Percentiles rank a stretch among this genome's conserved stretches.
Conservation (phyloP, 2,888 invertebrate species). For the Tetropium fuscum region DNA sequence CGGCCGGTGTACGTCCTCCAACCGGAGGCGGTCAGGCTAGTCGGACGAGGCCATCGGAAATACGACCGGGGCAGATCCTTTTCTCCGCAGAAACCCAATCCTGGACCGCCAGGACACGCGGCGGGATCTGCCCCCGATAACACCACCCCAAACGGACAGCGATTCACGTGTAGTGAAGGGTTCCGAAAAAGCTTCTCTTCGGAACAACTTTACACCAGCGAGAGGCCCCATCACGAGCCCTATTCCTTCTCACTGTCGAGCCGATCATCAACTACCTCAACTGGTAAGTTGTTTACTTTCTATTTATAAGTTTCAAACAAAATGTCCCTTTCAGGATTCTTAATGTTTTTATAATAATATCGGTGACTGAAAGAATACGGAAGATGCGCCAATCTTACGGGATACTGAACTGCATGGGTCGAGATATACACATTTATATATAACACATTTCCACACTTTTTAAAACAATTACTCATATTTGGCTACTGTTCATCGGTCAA, state of each 20-base stretch:
- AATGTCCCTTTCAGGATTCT: too few relatives aligned
- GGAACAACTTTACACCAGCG: conserved; percentile 55
- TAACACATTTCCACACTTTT: too few relatives aligned
- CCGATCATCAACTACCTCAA: conserved; percentile 56
- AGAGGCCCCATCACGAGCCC: conserved; percentile 41
- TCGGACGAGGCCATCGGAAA: conserved; percentile 44
- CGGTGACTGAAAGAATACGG: too few relatives aligned
- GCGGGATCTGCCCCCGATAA: conserved; percentile 12
- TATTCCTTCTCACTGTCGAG: conserved; percentile 52
- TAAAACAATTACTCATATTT: too few relatives aligned
- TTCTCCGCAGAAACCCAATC: conserved; percentile 57
- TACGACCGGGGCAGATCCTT: conserved; percentile 60
- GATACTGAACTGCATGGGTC: too few relatives aligned
- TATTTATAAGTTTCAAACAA: neutral
- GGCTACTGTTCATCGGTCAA: too few relatives aligned
- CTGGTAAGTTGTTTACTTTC: conserved; percentile 41
- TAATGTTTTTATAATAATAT: too few relatives aligned
- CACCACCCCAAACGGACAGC: conserved; percentile 4
- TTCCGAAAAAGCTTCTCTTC: conserved; percentile 62
- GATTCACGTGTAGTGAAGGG: conserved; percentile 38
- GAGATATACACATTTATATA: too few relatives aligned
- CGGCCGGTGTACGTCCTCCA: conserved; percentile 62
- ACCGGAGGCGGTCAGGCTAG: conserved; percentile 45
- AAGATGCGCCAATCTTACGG: too few relatives aligned
- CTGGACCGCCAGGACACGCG: conserved; percentile 2